Base-by-base conservation (phyloP, 2,797 vertebrate genomes). In the Spea hammondii region DNA sequence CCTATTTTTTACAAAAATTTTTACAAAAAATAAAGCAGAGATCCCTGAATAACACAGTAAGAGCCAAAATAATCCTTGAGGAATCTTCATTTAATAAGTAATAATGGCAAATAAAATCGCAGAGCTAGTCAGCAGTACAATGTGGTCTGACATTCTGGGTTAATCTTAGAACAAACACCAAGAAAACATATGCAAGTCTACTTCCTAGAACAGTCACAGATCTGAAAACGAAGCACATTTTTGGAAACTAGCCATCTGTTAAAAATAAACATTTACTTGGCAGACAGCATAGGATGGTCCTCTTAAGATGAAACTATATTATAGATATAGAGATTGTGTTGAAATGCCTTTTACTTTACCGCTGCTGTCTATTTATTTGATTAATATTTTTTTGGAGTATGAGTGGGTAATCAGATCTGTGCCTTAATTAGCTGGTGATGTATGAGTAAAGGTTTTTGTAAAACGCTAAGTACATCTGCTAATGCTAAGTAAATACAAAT, bases 21-120 rank as follows among this genome's bases (percentile, higher is more conserved):
- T n/a, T n/a, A n/a, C 32, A 32, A 32, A 32, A 2, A 32, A 32
- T 3, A 32, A 32, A 32, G 32, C 32, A 32, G 32, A 32, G 32
- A 32, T 3, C 32, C 32, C 32, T 32, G 32, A 32, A 32, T 32
- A 32, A 32, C 32, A 32, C 32, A 32, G 32, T 32, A 32, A 32
- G 32, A 32, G 32, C 32, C 32, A 32, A 32, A 32, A 32, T 3
- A 32, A 32, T 32, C 32, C 32, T 32, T 32, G 32, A 32, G 32
- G 32, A 32, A 32, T 32, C 32, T 32, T 32, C 32, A 32, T 32
- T 83, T 68, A 73, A 70, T 74, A 57, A 73, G 13, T 84, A 83
- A 79, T 47, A 83, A 14, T 84, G 83, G 9, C 47, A 65, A 12
- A 65, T 79, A 44, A 54, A 32, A 50, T 79, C 48, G 45, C 71